Evolutionary conservation across 1,140 invertebrate genomes (phyloP).

Genomic region (Solenopsis fugax): DNA sequence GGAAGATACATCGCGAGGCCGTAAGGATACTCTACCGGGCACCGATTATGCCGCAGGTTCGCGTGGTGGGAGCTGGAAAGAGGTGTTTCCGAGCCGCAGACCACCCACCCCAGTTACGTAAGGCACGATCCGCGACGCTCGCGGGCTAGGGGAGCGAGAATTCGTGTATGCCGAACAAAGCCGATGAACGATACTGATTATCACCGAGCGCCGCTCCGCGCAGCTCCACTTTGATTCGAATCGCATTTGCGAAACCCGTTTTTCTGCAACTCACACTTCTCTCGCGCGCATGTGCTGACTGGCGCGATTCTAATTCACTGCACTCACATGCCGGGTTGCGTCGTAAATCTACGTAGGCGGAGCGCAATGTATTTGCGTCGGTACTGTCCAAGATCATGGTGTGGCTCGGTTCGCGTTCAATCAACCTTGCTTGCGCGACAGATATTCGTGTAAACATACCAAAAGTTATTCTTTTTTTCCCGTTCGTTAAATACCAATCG

Average conservation of each 20-base stretch:
- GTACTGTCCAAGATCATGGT: constrained; percentile 66
- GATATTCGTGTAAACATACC: constrained; percentile 31
- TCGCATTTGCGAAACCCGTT: constrained; percentile 81
- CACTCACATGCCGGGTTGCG: constrained; percentile 44
- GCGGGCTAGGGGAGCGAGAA: constrained; percentile 46
- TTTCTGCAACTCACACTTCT: constrained; percentile 62
- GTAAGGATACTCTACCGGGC: constrained; percentile 53
- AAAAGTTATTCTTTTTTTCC: neutral
- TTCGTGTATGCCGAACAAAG: constrained; percentile 69
- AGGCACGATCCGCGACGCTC: constrained; percentile 62
- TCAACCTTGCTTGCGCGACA: constrained; percentile 7
- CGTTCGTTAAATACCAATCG: neutral
- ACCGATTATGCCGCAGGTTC: constrained; percentile 23
- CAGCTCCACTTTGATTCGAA: constrained; percentile 70
- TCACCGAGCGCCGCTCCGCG: constrained; percentile 62
- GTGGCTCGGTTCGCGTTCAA: constrained; percentile 17
- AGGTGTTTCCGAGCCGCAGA: constrained; percentile 75
- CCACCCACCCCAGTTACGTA: constrained; percentile 80
- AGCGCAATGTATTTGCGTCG: constrained; percentile 69
- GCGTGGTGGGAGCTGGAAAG: constrained; percentile 44
- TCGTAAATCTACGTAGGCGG: constrained; percentile 76
- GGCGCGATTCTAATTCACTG: constrained; percentile 69
- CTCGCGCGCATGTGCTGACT: constrained; percentile 71
- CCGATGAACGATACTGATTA: constrained; percentile 78
- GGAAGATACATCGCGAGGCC: constrained; percentile 43